Evolutionary conservation across 2,888 invertebrate species (phyloP).

Genomic region (Norana najaformis): DNA sequence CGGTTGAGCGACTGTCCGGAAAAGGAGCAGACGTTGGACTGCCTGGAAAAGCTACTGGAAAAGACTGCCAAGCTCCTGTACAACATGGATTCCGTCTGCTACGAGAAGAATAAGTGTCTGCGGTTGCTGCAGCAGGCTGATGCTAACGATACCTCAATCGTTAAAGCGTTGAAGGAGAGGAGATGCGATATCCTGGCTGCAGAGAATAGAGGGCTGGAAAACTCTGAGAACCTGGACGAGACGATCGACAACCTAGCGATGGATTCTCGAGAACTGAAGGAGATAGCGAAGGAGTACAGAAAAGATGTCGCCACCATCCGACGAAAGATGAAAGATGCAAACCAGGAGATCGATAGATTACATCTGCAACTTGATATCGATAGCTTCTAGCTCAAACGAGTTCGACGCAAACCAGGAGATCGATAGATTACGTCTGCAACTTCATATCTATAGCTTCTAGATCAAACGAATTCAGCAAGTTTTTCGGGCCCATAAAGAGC

Average conservation of each 20-base stretch:
- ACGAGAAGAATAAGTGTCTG: not conserved
- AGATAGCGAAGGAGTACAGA: not conserved
- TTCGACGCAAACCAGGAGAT: constrained; percentile 3
- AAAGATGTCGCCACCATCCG: not conserved
- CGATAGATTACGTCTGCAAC: not conserved
- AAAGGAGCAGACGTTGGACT: not conserved
- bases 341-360: not conserved
- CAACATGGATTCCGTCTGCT: not conserved
- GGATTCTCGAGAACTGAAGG: not conserved
- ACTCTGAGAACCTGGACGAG: not conserved
- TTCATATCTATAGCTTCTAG: not conserved
- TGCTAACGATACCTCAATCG: not conserved
- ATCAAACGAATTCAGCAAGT: not conserved
- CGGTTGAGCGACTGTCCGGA: not conserved
- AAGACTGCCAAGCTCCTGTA: not conserved
- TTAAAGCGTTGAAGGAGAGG: not conserved
- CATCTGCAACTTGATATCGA: not conserved
- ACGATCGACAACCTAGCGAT: constrained; percentile 17
- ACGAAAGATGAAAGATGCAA: not conserved
- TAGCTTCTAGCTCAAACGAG: not conserved
- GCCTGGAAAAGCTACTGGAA: not conserved
- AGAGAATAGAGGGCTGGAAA: not conserved
- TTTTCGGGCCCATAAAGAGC: not conserved
- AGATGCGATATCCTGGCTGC: not conserved
- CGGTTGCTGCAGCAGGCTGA: not conserved